Evolutionary conservation across 2,888 invertebrate genomes (phyloP), one percentile per base, ranked within the genome.

Genomic region (Mactromeris polynyma): DNA sequence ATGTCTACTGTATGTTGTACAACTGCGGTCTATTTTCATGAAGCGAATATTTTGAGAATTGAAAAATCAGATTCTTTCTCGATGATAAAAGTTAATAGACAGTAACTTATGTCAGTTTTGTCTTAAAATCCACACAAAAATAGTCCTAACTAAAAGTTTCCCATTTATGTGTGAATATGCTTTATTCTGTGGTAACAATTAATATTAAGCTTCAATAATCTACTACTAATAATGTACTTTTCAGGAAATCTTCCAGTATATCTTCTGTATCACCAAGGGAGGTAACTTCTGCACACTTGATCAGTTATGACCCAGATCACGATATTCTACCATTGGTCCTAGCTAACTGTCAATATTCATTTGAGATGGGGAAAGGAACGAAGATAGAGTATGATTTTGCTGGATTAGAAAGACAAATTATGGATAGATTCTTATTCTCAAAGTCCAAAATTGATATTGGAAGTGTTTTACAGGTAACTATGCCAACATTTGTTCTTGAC

Each of bases 281-380:
- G 17, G 87, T 94, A 21, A 91, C 92, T 14, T 54, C 90, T n/a
- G 90, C 93, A 38, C 94, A 94, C 80, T 87, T 94, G 82, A 92
- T 94, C 78, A 92, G 93, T 82, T 94, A 92, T 69, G 90, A 93
- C 31, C 89, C 94, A 6, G 93, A 94, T n/a, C 90, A 89, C 33
- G 95, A 95, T 84, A 89, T 95, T 11, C 91, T 94, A 33, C 94
- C 94, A n/a, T 81, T 95, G 40, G 88, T 95, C 14, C 88, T 95
- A 31, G 93, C 95, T 33, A 94, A 94, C 90, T 94, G 94, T 81
- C 92, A 93, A 51, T 95, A 95, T 81, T 93, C 95, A 9, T 94
- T 94, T 87, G 88, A 88, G 80, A 77, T 90, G 93, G 94, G 95
- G 42, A 91, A 93, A 78, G 93, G 93, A 58, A 93, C 94, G 7